Evolutionary conservation across 2,797 vertebrate species (phyloP).

Genomic region (Poeciliopsis presidionis): DNA sequence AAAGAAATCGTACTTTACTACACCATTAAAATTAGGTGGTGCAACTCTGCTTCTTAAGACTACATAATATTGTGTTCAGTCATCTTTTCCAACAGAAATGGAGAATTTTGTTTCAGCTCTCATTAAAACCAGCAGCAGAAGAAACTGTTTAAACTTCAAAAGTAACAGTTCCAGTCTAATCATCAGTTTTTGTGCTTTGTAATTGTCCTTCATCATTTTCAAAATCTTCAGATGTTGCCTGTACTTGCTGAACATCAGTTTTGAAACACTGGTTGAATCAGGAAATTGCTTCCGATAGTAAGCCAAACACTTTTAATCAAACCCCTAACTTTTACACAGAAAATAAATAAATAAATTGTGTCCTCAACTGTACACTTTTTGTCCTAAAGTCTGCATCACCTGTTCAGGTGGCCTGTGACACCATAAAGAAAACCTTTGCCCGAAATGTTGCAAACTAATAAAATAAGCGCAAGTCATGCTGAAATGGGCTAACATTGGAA

Average conservation of each 20-base stretch:
- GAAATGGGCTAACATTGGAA: neutral
- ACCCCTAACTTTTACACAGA: neutral
- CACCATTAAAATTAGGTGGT: neutral
- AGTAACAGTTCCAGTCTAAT: neutral
- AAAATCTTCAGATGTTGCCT: neutral
- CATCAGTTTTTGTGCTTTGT: neutral
- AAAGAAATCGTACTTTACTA: neutral
- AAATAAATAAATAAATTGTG: neutral
- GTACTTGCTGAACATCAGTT: neutral
- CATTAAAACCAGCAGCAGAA: neutral
- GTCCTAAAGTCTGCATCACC: neutral
- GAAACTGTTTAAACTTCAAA: neutral
- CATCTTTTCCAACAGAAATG: neutral
- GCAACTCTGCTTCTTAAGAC: neutral
- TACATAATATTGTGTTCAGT: neutral
- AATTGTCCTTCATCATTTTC: neutral
- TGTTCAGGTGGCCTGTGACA: neutral
- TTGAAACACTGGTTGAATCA: neutral
- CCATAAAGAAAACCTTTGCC: neutral
- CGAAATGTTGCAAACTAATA: neutral
- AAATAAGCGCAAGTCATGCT: neutral
- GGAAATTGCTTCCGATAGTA: neutral
- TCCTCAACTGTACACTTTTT: neutral
- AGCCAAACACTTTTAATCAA: neutral
- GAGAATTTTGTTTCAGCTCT: neutral